These are phyloP conservation scores for Ceratosolen fusciceps DNA, from an alignment of 1,140 invertebrate genomes.

Conservation along the genomic window DNA sequence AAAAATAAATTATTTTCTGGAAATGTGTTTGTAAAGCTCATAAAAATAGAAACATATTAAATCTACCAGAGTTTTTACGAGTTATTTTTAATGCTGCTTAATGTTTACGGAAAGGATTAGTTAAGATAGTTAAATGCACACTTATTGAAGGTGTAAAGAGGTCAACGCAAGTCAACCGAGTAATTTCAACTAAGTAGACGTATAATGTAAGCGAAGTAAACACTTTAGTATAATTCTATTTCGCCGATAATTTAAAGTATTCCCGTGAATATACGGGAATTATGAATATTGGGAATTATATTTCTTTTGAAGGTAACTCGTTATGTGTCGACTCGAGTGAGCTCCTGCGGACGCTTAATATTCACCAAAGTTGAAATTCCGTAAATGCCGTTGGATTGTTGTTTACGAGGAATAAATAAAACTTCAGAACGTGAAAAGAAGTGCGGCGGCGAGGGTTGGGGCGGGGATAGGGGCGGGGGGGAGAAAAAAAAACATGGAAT, in stretches of 20 bases:
- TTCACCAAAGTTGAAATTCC: background rate
- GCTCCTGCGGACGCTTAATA: too few species aligned
- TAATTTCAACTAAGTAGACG: background rate
- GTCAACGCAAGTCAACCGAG: constrained; percentile 24
- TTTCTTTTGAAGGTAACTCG: too few species aligned
- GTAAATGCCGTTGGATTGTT: background rate
- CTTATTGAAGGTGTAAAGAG: background rate
- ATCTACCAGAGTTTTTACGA: background rate
- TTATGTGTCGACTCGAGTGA: too few species aligned
- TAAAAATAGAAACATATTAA: constrained; percentile 35
- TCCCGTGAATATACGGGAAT: too few species aligned
- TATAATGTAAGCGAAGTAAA: background rate
- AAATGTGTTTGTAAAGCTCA: constrained; percentile 28
- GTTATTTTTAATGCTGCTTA: constrained; percentile 1
- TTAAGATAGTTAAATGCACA: constrained; percentile 21
- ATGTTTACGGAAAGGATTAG: constrained; percentile 12
- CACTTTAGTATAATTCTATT: background rate
- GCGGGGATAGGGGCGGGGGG: too few species aligned
- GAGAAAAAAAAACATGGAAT: too few species aligned
- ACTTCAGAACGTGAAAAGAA: too few species aligned
- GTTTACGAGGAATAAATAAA: too few species aligned
- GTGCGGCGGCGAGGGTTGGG: too few species aligned
- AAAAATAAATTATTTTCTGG: constrained; percentile 33
- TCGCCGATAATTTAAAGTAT: too few species aligned
- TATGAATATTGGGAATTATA: too few species aligned